Percentiles rank a stretch among this genome's conserved stretches.
Evolutionary conservation across 2,888 invertebrate species (phyloP).

Genomic region (Morpho achilles): DNA sequence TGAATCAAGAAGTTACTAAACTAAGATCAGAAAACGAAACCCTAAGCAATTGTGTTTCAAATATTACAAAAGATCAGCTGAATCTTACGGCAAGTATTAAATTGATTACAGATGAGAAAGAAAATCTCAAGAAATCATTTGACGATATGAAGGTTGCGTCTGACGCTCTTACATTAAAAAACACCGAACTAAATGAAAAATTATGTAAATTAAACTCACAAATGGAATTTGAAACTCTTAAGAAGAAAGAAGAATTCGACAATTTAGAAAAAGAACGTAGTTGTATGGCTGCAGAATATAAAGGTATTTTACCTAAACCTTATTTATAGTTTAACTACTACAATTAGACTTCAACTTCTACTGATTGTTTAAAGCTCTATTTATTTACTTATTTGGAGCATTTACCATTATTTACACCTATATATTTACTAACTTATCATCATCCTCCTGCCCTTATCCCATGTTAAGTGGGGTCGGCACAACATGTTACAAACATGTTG

Average conservation of each 20-base stretch:
- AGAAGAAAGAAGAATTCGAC: conserved; percentile 25
- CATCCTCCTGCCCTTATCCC: too few relatives aligned
- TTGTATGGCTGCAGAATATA: conserved; percentile 34
- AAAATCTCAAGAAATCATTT: conserved; percentile 10
- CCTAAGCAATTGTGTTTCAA: conserved; percentile 4
- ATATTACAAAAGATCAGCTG: conserved; percentile 11
- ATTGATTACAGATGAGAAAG: conserved; percentile 19
- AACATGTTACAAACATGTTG: too few relatives aligned
- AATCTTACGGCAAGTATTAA: conserved; percentile 10
- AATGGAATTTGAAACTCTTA: conserved; percentile 13
- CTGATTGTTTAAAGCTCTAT: too few relatives aligned
- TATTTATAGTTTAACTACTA: too few relatives aligned
- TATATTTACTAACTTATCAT: too few relatives aligned
- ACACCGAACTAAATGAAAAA: conserved; percentile 28
- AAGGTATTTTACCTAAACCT: conserved; percentile 36
- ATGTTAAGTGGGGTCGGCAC: too few relatives aligned
- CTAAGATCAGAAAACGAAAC: conserved; percentile 17
- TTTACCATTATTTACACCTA: too few relatives aligned
- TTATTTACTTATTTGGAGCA: too few relatives aligned
- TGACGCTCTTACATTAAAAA: conserved; percentile 17
- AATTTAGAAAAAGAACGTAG: conserved; percentile 24
- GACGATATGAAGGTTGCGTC: conserved; percentile 8
- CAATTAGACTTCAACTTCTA: too few relatives aligned
- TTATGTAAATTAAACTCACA: conserved; percentile 20
- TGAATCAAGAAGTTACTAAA: conserved; percentile 13